Conservation (phyloP, 2,797 vertebrate species). For the Megalops cyprinoides region DNA sequence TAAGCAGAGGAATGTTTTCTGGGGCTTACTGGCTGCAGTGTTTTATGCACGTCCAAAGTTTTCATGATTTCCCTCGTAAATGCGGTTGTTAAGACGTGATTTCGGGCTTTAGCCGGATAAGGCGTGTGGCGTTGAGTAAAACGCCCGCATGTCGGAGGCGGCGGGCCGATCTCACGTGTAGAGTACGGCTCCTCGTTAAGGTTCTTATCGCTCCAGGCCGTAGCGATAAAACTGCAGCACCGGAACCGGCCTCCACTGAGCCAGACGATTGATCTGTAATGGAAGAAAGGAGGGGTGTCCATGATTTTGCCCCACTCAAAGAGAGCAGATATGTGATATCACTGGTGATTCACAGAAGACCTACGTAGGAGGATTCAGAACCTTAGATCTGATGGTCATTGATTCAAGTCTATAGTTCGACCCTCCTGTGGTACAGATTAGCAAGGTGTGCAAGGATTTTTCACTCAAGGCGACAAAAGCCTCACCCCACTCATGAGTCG, state of each 20-base stretch:
- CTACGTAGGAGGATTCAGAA: no score
- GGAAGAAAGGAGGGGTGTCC: background rate
- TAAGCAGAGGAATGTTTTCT: background rate
- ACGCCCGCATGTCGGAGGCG: background rate
- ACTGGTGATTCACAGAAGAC: background rate
- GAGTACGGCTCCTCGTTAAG: background rate
- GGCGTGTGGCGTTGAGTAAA: background rate
- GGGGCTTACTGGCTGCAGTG: background rate
- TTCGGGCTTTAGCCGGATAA: background rate
- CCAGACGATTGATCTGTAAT: background rate
- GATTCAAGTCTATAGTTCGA: no score
- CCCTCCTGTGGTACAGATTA: no score
- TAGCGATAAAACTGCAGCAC: background rate
- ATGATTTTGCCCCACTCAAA: background rate
- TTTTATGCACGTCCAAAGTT: no score
- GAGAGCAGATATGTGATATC: background rate
- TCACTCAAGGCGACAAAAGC: no score
- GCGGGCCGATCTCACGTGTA: background rate
- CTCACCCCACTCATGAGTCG: no score
- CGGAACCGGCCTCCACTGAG: background rate
- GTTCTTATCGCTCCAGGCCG: background rate
- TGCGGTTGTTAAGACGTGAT: background rate
- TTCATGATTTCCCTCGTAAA: background rate
- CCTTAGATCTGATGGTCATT: no score
- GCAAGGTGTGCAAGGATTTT: no score